A percentile compares a stretch with the other conserved stretches of the same genome.
phyloP scores from a whole-genome alignment of 2,797 vertebrate genomes.

The Ctenochaetus hawaiiensis region DNA sequence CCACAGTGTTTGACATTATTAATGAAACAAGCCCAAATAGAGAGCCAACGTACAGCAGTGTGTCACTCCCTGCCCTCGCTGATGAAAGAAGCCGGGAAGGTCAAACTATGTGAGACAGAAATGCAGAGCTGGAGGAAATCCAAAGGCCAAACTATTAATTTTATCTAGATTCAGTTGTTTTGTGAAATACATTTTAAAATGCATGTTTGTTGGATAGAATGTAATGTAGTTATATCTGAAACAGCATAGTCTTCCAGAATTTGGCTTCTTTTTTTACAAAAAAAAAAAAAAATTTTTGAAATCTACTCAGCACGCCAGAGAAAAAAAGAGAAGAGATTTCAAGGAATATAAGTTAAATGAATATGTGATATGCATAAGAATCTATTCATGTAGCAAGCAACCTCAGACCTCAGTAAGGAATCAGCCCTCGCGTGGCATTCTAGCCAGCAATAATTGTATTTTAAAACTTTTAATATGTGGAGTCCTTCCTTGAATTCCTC shows the following conservation, averaged over 20 bases:
- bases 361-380: conserved; percentile 21
- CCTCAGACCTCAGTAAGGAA: conserved; percentile 4
- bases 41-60: conserved; percentile 49
- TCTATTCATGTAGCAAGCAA: conserved; percentile 15
- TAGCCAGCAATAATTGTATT: conserved; percentile 4
- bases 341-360: conserved; percentile 1
- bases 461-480: conserved; percentile 21
- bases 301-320: background rate
- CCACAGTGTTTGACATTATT: conserved; percentile 68
- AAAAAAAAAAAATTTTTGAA: background rate
- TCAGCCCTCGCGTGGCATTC: conserved; percentile 26
- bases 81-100: conserved; percentile 58
- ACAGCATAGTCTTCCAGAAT: background rate
- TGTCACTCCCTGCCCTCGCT: conserved; percentile 54
- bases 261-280: background rate
- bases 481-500: conserved; percentile 25
- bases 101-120: conserved; percentile 54
- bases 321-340: background rate
- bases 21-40: conserved; percentile 62
- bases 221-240: conserved; percentile 5
- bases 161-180: conserved; percentile 16
- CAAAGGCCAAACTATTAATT: conserved; percentile 21
- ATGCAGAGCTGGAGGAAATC: conserved; percentile 52
- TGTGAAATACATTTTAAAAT: conserved; percentile 23
- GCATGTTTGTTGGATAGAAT: conserved; percentile 14